Evolutionary conservation across 2,113 vertebrate genomes (phyloP), one percentile per base, ranked within the genome.

Genomic region (Chionodraco myersi): DNA sequence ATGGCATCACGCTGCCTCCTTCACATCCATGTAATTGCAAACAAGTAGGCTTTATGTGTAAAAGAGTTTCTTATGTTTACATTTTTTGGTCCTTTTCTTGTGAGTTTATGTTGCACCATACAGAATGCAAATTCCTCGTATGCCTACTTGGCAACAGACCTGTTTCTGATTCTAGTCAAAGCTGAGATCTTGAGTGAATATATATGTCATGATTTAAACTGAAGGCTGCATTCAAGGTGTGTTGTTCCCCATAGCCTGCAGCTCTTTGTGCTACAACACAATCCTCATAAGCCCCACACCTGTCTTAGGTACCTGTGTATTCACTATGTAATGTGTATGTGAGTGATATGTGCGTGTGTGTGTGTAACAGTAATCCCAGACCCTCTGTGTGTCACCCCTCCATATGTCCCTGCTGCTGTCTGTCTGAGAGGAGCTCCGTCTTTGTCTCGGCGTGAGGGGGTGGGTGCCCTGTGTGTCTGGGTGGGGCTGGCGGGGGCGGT

Each of bases 381-480:
- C 72, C 61, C 71, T 73, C 45, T 4, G 72, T 2, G 13, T 56
- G 44, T 53, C 77, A 14, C 48, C 74, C 70, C 76, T 79, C 89
- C 87, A 92, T 92, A 84, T 94, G 89, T 88, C 71, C 78, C 82
- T 70, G 77, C 82, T 84, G 81, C 84, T 67, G 88, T 90, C 80
- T 90, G 86, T 90, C 89, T 94, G 80, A 57, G 80, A 79, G 70
- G 83, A 56, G 52, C 72, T 68, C 4, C 16, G 9, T 30, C 90
- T 94, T 94, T 95, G 93, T 93, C 83, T 91, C 23, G 0, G 54
- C 10, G 26, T 75, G 77, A 70, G 71, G 86, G 30, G 84, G 78
- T 66, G 86, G 81, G 72, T 3, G 69, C 68, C 75, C 80, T 80
- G 36, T 82, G 51, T 86, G 75, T 92, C 63, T 90, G 91, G 83